Percentiles rank a stretch among this genome's conserved stretches.
Evolutionary conservation across 2,888 invertebrate species (phyloP).

Genomic region (Sinopyrophorus schimmeli): DNA sequence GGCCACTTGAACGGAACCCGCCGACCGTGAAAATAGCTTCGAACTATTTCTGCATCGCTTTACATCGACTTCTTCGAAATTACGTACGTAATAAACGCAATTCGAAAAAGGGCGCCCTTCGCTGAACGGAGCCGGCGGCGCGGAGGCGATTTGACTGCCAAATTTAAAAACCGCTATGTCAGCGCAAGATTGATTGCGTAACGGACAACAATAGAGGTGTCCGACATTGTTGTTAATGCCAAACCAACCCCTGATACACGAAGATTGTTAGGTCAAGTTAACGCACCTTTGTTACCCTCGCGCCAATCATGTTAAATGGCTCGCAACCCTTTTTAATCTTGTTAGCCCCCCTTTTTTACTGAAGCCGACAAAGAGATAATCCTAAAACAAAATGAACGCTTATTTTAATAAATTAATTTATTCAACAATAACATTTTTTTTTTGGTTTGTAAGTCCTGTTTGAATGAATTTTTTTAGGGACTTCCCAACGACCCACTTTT

Average conservation of each 20-base stretch:
- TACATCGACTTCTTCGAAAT: constrained; percentile 1
- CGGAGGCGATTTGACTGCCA: no score
- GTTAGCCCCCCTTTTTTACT: no score
- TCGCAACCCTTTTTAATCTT: constrained; percentile 15
- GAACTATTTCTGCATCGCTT: constrained; percentile 33
- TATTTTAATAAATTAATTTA: no score
- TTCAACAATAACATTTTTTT: no score
- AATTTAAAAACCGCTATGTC: constrained; percentile 38
- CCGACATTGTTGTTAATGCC: constrained; percentile 38
- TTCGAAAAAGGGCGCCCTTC: background rate
- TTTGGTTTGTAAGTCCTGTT: no score
- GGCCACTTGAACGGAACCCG: constrained; percentile 45
- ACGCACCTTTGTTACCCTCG: constrained; percentile 25
- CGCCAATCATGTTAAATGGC: constrained; percentile 23
- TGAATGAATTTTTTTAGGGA: no score
- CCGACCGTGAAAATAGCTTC: constrained; percentile 50
- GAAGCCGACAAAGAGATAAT: no score
- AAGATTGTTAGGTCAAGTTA: constrained; percentile 39
- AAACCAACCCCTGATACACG: constrained; percentile 39
- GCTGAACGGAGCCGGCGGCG: constrained; percentile 5
- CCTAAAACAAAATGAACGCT: no score
- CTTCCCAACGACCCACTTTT: no score
- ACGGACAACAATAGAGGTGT: constrained; percentile 28
- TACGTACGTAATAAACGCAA: background rate
- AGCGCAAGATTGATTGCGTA: constrained; percentile 38